Percentiles rank a stretch among this genome's conserved stretches.
Conservation (phyloP, 1,140 invertebrate genomes). For the Probaryconus sp. region DNA sequence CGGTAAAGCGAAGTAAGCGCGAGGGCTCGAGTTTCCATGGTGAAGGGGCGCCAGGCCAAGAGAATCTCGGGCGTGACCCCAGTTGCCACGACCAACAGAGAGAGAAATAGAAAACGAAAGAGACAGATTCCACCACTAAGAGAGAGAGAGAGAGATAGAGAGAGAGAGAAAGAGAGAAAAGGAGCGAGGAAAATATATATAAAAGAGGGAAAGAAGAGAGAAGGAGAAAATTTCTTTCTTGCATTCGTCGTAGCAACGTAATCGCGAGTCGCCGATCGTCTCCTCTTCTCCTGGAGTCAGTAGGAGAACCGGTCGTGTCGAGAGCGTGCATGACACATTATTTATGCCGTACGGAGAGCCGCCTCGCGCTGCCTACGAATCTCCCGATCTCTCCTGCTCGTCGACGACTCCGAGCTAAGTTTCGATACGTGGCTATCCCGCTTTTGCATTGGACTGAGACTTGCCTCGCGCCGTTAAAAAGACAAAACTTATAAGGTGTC, state of each 20-base stretch:
- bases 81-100: constrained; percentile 32
- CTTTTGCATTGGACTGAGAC: too few species aligned
- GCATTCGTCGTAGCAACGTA: constrained; percentile 25
- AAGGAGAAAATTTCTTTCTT: too few species aligned
- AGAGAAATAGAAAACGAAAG: constrained; percentile 8
- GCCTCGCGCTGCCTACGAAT: constrained; percentile 38
- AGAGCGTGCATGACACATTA: constrained; percentile 42
- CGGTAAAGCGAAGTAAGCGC: constrained; percentile 4
- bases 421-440: too few species aligned
- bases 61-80: constrained; percentile 57
- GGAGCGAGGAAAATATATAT: too few species aligned
- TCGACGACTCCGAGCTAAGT: too few species aligned
- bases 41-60: constrained; percentile 57
- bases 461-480: too few species aligned
- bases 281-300: constrained; percentile 3
- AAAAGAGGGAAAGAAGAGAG: too few species aligned
- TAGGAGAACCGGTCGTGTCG: constrained; percentile 47
- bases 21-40: constrained; percentile 58
- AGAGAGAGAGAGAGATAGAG: too few species aligned
- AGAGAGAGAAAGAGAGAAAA: too few species aligned
- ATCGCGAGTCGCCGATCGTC: constrained; percentile 47
- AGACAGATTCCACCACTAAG: constrained; percentile 10
- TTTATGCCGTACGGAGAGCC: constrained; percentile 39
- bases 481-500: too few species aligned
- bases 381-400: constrained; percentile 31